phyloP scores from a whole-genome alignment of 2,888 invertebrate species.

The Hypercompe scribonia region DNA sequence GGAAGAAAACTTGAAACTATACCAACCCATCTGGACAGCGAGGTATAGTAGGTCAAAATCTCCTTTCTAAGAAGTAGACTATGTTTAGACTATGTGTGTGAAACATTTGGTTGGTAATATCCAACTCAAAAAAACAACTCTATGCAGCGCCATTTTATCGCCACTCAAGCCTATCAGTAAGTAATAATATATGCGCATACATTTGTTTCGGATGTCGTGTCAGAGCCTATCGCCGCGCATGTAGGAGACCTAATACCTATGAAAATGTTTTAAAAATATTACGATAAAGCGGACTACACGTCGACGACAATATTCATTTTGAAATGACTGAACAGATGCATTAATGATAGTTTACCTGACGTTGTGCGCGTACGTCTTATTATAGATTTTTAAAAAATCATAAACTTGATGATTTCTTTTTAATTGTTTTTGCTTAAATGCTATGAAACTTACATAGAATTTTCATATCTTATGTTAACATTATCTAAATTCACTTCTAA shows the following conservation, averaged over 20 bases:
- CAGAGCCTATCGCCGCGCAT: constrained; percentile 49
- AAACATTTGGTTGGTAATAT: no score
- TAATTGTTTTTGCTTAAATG: no score
- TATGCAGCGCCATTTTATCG: constrained; percentile 57
- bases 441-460: no score
- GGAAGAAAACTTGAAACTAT: no score
- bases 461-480: no score
- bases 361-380: neutral
- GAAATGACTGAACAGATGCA: constrained; percentile 26
- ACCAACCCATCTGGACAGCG: no score
- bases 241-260: constrained; percentile 56
- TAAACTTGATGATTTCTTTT: neutral
- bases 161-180: constrained; percentile 58
- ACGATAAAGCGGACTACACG: constrained; percentile 26
- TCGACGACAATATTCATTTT: constrained; percentile 29
- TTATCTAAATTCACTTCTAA: no score
- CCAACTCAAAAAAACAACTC: no score
- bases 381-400: neutral
- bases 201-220: constrained; percentile 69
- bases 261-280: constrained; percentile 51
- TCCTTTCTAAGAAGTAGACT: no score
- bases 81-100: no score
- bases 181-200: constrained; percentile 75
- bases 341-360: constrained; percentile 8
- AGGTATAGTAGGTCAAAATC: no score